Conservation (phyloP, 64 coral and sea anemone species). For the Trachythela sp. region DNA sequence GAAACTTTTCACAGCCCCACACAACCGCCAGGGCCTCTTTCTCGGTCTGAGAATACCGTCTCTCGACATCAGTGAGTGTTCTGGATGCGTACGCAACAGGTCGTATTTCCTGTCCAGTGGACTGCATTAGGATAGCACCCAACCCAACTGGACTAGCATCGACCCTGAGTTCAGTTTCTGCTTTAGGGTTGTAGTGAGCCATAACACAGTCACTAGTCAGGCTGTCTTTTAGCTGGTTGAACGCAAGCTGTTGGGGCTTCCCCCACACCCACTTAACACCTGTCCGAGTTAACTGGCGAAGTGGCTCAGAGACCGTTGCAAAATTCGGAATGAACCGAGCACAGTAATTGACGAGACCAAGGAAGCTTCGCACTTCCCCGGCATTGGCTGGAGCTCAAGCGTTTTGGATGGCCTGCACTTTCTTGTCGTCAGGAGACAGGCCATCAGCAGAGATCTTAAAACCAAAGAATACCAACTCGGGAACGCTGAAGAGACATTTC, state of each 20-base stretch:
- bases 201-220: not conserved
- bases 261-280: not conserved
- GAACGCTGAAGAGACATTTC: not conserved
- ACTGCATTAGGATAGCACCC: not conserved
- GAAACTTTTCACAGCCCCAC: too few species aligned
- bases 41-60: not conserved
- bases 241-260: not conserved
- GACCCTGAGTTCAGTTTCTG: not conserved
- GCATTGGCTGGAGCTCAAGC: not conserved
- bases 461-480: not conserved
- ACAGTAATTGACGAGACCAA: not conserved
- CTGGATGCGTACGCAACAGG: not conserved
- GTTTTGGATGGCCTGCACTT: not conserved
- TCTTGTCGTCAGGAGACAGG: not conserved
- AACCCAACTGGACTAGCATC: not conserved
- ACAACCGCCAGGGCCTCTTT: not conserved
- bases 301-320: not conserved
- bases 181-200: not conserved
- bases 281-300: not conserved
- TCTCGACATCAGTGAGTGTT: not conserved
- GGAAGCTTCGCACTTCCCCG: not conserved
- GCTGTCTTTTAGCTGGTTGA: not conserved
- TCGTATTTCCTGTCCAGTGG: not conserved
- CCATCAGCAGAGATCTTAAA: constrained; percentile 15
- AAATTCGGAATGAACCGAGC: not conserved